Conservation (phyloP, 2,888 invertebrate species). For the Ptilodon capucinus region DNA sequence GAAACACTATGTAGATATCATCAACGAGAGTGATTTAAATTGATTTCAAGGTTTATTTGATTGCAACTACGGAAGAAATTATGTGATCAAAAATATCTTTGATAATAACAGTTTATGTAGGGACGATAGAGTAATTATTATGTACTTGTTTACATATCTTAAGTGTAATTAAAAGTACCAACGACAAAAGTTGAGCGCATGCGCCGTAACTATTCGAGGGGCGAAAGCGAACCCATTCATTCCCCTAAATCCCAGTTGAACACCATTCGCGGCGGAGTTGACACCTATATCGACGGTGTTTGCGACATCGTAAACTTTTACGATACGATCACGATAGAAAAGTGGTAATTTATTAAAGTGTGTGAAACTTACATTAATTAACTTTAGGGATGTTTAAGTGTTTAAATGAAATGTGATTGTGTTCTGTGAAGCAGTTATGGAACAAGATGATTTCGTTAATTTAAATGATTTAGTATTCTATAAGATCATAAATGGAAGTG, state of each 20-base stretch:
- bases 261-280: conserved; percentile 30
- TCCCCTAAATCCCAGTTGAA: conserved; percentile 56
- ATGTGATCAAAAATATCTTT: too few relatives aligned
- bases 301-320: conserved; percentile 48
- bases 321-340: conserved; percentile 25
- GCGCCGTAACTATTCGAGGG: conserved; percentile 50
- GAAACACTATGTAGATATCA: too few relatives aligned
- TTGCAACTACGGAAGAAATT: too few relatives aligned
- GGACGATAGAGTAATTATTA: too few relatives aligned
- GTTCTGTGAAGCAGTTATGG: conserved; percentile 59
- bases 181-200: conserved; percentile 54
- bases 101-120: too few relatives aligned
- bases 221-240: conserved; percentile 50
- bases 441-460: conserved; percentile 58
- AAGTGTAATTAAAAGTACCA: conserved; percentile 21
- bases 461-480: conserved; percentile 49
- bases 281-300: conserved; percentile 35
- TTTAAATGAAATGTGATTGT: conserved; percentile 16
- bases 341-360: conserved; percentile 3
- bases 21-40: too few relatives aligned
- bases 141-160: too few relatives aligned
- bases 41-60: too few relatives aligned
- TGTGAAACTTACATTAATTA: conserved; percentile 3
- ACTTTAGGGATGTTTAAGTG: conserved; percentile 1
- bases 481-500: conserved; percentile 76